Evolutionary conservation across 2,888 invertebrate genomes (phyloP), one percentile per base, ranked within the genome.

Genomic region (Serrognathus titanus): DNA sequence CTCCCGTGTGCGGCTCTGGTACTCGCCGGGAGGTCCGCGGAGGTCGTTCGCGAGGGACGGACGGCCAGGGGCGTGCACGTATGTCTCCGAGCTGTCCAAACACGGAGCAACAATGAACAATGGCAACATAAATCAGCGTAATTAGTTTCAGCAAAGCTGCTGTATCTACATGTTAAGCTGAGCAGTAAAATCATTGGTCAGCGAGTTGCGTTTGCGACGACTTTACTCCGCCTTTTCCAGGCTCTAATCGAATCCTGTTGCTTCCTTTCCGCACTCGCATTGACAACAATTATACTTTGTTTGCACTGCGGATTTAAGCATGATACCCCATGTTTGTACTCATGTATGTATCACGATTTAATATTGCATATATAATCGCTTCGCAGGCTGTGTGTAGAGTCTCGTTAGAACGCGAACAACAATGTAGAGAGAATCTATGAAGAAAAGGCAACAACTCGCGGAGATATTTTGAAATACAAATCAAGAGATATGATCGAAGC

Each of bases 71-170:
- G 76, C 75, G 76, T 74, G 72, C 75, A 75, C 75, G 71, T 73
- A 73, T 70, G 72, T 74, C 73, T 72, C 72, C 69, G 64, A 73
- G 71, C 75, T 78, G 75, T 76, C 75, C 75, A 74, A 79, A 79
- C 81, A 80, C 81, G 81, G 81, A 81, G 75, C 84, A 86, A 89
- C 89, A 89, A 89, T 89, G 89, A 86, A 90, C 90, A 91, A 91
- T 91, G 88, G 90, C 83, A 81, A 87, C 88, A 91, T 91, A 91
- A 91, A 91, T 91, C 90, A 90, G 88, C 87, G 90, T 91, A 91
- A 91, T 91, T 91, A 90, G 90, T 88, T 88, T 85, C 84, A 73
- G 75, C 70, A 75, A 75, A 80, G 82, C 81, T 80, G 80, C 80
- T 73, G 77, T 73, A 75, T 75, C 74, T 76, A 75, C 77, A 77